These are phyloP conservation scores for Hippopotamus amphibius DNA, from an alignment of 2,113 vertebrate species.

Conservation along the genomic window DNA sequence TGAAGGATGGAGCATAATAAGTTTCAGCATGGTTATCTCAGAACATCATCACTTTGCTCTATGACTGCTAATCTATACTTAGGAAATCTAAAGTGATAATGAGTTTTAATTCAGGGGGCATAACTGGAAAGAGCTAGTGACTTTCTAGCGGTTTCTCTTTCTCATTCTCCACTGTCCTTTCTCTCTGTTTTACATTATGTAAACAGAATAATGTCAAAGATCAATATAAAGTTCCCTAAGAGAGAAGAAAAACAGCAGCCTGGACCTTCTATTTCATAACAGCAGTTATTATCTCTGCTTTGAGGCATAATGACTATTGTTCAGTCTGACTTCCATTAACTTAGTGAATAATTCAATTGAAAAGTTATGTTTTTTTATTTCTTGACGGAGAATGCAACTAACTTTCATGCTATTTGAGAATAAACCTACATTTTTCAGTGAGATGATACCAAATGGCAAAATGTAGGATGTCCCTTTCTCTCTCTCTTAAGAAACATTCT, in stretches of 20 bases:
- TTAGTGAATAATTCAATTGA: conserved; percentile 24
- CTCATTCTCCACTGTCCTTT: background rate
- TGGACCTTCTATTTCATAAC: background rate
- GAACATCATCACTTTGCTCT: background rate
- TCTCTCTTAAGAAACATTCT: background rate
- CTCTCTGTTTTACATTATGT: background rate
- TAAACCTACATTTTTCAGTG: background rate
- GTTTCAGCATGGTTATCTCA: background rate
- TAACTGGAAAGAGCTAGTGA: background rate
- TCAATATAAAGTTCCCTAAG: background rate
- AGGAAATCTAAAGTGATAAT: background rate
- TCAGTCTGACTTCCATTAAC: conserved; percentile 42
- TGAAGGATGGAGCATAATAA: background rate
- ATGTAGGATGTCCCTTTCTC: background rate
- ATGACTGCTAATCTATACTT: background rate
- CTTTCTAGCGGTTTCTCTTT: background rate
- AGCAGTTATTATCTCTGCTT: background rate
- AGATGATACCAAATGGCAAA: background rate
- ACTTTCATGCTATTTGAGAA: conserved; percentile 8
- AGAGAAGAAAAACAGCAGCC: background rate
- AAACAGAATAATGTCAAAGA: background rate
- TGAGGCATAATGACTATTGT: background rate
- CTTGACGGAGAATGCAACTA: conserved; percentile 51
- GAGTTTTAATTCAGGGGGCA: background rate
- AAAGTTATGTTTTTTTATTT: conserved; percentile 48